Percentiles rank a stretch among this genome's conserved stretches.
Evolutionary conservation across 2,888 invertebrate genomes (phyloP).

Genomic region (Eupithecia vulgata): DNA sequence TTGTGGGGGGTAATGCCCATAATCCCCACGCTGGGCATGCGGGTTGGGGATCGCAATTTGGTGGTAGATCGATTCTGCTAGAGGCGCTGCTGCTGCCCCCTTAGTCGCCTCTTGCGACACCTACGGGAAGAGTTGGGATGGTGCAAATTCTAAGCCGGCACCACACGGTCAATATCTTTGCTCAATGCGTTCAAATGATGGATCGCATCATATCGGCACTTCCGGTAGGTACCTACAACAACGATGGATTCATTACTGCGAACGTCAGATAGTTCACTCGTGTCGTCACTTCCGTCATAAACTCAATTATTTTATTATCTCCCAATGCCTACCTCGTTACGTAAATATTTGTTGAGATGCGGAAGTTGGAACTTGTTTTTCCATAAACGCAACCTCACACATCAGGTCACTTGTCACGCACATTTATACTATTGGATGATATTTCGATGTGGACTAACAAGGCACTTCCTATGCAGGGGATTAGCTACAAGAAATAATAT

Average conservation of each 20-base stretch:
- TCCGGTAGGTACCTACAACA: neutral
- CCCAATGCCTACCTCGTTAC: slow-evolving; percentile 4
- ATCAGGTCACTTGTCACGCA: neutral
- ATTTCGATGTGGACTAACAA: neutral
- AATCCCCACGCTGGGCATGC: no score
- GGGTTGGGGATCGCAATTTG: no score
- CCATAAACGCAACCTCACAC: slow-evolving; percentile 18
- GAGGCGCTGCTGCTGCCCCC: no score
- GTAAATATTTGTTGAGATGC: slow-evolving; percentile 18
- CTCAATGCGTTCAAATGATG: neutral
- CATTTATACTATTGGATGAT: neutral
- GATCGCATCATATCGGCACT: neutral
- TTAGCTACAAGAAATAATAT: neutral
- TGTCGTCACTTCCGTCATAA: slow-evolving; percentile 14
- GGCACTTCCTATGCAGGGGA: neutral
- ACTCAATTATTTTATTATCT: slow-evolving; percentile 12
- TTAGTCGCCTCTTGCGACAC: no score
- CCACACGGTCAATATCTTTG: neutral
- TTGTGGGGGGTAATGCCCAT: no score
- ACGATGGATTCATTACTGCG: neutral
- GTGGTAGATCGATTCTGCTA: no score
- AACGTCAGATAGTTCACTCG: neutral
- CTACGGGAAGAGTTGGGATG: no score
- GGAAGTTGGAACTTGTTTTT: slow-evolving; percentile 23
- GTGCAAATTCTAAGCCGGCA: no score